Percentiles rank a stretch among this genome's conserved stretches.
These are phyloP conservation scores for Hyperoplus lanceolatus DNA, from an alignment of 2,797 vertebrate species.

Conservation along the genomic window DNA sequence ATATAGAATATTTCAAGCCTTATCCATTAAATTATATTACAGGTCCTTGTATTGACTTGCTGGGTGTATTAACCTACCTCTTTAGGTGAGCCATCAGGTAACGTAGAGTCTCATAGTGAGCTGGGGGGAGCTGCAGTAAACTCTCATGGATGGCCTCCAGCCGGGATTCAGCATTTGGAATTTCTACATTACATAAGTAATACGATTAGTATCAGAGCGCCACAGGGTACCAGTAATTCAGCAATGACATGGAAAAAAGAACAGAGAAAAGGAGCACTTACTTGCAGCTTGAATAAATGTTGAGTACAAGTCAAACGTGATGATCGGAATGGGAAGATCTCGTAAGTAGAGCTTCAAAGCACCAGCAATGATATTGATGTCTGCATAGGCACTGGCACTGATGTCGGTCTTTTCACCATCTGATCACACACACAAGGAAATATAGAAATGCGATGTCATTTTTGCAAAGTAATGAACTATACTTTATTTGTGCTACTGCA, in stretches of 20 bases:
- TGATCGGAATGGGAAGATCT: constrained; percentile 98
- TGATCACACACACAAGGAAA: constrained; percentile 71
- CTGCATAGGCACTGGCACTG: constrained; percentile 92
- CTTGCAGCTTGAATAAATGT: constrained; percentile 98
- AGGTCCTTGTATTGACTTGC: constrained; percentile 41
- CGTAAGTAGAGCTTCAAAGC: constrained; percentile 98
- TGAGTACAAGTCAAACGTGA: constrained; percentile 96
- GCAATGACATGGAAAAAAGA: constrained; percentile 1
- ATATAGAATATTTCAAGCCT: background rate
- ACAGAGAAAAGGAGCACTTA: constrained; percentile 80
- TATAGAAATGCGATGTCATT: background rate
- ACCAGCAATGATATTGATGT: constrained; percentile 99
- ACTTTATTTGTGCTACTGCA: background rate
- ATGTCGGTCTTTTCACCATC: constrained; percentile 98
- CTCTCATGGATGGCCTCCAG: constrained; percentile 96
- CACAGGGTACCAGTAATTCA: background rate
- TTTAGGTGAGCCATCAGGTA: constrained; percentile 89
- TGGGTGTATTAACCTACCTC: constrained; percentile 80
- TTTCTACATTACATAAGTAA: constrained; percentile 83
- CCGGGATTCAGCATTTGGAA: constrained; percentile 91
- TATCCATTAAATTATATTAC: background rate
- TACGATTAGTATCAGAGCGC: constrained; percentile 36
- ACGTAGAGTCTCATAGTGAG: constrained; percentile 96
- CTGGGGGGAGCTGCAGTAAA: constrained; percentile 94
- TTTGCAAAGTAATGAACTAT: background rate